Evolutionary conservation across 1,140 invertebrate species (phyloP).

Genomic region (Scaptodrosophila lebanonensis): DNA sequence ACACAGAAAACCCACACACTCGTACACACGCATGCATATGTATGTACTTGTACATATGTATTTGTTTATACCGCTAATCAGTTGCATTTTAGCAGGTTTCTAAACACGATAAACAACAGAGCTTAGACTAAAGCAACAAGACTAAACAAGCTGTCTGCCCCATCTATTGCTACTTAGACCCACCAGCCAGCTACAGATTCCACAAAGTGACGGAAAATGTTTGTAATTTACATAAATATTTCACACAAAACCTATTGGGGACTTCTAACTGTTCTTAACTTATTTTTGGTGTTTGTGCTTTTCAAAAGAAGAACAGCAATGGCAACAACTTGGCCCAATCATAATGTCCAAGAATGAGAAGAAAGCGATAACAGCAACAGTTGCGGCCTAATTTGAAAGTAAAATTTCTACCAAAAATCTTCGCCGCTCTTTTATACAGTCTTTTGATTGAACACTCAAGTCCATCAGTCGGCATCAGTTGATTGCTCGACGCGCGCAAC

Average conservation of each 20-base stretch:
- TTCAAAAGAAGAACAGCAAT: slow-evolving; percentile 62
- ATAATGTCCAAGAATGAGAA: slow-evolving; percentile 67
- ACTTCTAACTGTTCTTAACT: slow-evolving; percentile 63
- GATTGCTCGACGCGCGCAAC: slow-evolving; percentile 26
- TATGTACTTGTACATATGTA: slow-evolving; percentile 4
- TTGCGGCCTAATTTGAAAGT: slow-evolving; percentile 74
- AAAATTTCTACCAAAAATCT: slow-evolving; percentile 46
- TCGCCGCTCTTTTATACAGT: slow-evolving; percentile 8
- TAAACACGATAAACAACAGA: no score
- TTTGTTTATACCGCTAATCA: slow-evolving; percentile 66
- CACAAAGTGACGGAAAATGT: slow-evolving; percentile 12
- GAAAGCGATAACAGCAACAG: slow-evolving; percentile 74
- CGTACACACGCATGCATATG: slow-evolving; percentile 24
- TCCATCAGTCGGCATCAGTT: slow-evolving; percentile 12
- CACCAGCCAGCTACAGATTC: not conserved
- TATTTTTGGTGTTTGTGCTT: slow-evolving; percentile 21
- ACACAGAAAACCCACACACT: not conserved
- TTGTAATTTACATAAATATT: slow-evolving; percentile 70
- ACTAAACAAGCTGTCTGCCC: no score
- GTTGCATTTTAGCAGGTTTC: slow-evolving; percentile 66
- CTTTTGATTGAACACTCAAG: slow-evolving; percentile 57
- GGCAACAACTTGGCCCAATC: slow-evolving; percentile 27
- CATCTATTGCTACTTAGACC: not conserved
- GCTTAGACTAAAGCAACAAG: no score
- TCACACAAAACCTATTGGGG: slow-evolving; percentile 67